These are phyloP conservation scores for Argentina silus DNA, from an alignment of 2,797 vertebrate genomes.

Conservation along the genomic window DNA sequence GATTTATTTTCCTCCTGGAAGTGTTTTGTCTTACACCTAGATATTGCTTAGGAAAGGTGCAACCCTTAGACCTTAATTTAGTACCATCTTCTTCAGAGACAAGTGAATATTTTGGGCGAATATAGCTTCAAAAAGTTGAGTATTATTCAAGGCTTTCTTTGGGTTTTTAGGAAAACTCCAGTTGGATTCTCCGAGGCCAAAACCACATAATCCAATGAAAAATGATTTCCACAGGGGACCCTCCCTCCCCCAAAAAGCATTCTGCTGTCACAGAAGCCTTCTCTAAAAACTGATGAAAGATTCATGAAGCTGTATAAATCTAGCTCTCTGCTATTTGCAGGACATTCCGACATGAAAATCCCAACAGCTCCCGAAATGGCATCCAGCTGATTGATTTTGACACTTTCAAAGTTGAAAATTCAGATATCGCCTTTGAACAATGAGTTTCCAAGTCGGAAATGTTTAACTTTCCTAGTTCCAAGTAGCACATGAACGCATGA, in stretches of 20 bases:
- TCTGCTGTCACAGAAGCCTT: conserved; percentile 25
- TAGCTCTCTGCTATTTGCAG: conserved; percentile 16
- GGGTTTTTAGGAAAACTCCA: background rate
- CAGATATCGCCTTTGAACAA: too few relatives aligned
- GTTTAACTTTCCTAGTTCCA: too few relatives aligned
- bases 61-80: background rate
- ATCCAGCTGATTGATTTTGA: too few relatives aligned
- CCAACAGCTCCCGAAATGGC: too few relatives aligned
- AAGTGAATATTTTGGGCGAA: background rate
- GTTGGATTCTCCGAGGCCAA: background rate
- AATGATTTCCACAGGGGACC: background rate
- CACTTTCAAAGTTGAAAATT: too few relatives aligned
- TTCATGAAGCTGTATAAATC: conserved; percentile 34
- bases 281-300: conserved; percentile 21
- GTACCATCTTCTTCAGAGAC: background rate
- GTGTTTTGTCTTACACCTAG: background rate
- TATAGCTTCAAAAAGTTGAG: too few relatives aligned
- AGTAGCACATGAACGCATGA: background rate
- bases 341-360: too few relatives aligned
- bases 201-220: background rate
- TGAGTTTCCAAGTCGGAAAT: too few relatives aligned
- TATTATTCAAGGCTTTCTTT: conserved; percentile 1
- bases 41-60: background rate
- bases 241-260: background rate
- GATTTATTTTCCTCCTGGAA: too few relatives aligned